Base-by-base conservation (phyloP, 2,888 invertebrate genomes). In the Trichogramma dendrolimi region DNA sequence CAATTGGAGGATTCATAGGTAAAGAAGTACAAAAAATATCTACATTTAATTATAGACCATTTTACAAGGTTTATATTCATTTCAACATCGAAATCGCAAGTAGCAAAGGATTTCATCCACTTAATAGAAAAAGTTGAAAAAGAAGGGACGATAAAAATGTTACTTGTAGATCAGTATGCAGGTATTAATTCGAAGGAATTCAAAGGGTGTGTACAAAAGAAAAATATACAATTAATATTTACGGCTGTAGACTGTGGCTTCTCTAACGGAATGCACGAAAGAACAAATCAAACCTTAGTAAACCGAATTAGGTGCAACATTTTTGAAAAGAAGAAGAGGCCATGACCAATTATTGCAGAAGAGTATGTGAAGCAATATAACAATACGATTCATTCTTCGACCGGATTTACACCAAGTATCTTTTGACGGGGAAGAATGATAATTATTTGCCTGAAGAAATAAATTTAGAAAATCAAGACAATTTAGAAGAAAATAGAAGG, bases 1-100 rank as follows among this genome's bases (percentile, higher is more conserved):
- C 71, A 38, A 71, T 72, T 49, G 72, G 72, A 56, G 71, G 72
- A 43, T 68, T 73, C 64, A 67, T 67, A 40, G 69, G 71, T 14
- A 59, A 39, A 61, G 67, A 51, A 67, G 67, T 14, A 67, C 69
- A 65, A 72, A 72, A 71, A 64, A 66, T 72, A 71, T 48, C 50
- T 73, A 40, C 72, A 72, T 60, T 57, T 71, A 41, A 43, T 67
- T 44, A 62, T 68, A 11, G 70, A 72, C 49, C 70, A 71, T 46
- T 71, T 71, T 52, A 69, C 72, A n/a, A 60, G 70, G 56, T 72
- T 67, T 52, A 70, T 68, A 14, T 68, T 60, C 43, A 71, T 70
- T 51, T 14, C 60, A 51, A 71, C 70, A 43, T 71, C 70, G 52
- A 69, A 66, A 57, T 68, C 67, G 6, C 58, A 73, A 68, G 60